Base-by-base conservation (phyloP, 2,113 vertebrate species). In the Lepus europaeus region DNA sequence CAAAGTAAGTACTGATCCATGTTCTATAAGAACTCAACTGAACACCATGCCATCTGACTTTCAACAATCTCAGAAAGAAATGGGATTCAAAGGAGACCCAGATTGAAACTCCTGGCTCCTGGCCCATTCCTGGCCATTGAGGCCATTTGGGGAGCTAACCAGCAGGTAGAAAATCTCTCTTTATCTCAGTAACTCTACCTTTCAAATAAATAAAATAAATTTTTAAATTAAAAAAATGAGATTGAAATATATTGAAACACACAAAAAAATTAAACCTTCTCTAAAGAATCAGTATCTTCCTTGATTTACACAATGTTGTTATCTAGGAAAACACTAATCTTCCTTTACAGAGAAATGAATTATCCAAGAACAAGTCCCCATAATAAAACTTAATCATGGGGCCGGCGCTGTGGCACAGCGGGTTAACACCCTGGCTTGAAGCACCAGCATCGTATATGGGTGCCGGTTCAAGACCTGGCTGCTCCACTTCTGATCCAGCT, bases 31-130 rank as follows among this genome's bases (percentile, higher is more conserved):
- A 89, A 89, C 94, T 92, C 51, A 95, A 19, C 9, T 11, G 5
- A 94, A 91, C 12, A 68, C 49, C 39, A 78, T 25, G n/a, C 16
- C 29, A n/a, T 29, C 69, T 78, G 84, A 93, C 31, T 79, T 87
- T n/a, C 79, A 94, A 80, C 25, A 64, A 45, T 70, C 45, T 87
- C 70, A 59, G 49, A 96, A 93, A 96, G 1, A 14, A 94, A 79
- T 23, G 5, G 23, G 25, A 59, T 63, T 70, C 68, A 59, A 59
- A 59, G 45, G 45, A 45, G 45, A 45, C 45, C 45, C 45, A 45
- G 45, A 45, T 45, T 45, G 45, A 6, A 45, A 6, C 45, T 45
- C 45, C 45, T 45, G 45, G 6, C 45, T 45, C 45, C 45, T 45
- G 45, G 45, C 45, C 45, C 45, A 45, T 5, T 45, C 5, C 45